Percentiles rank a stretch among this genome's conserved stretches.
Evolutionary conservation across 2,113 vertebrate species (phyloP).

Genomic region (Bubo bubo): DNA sequence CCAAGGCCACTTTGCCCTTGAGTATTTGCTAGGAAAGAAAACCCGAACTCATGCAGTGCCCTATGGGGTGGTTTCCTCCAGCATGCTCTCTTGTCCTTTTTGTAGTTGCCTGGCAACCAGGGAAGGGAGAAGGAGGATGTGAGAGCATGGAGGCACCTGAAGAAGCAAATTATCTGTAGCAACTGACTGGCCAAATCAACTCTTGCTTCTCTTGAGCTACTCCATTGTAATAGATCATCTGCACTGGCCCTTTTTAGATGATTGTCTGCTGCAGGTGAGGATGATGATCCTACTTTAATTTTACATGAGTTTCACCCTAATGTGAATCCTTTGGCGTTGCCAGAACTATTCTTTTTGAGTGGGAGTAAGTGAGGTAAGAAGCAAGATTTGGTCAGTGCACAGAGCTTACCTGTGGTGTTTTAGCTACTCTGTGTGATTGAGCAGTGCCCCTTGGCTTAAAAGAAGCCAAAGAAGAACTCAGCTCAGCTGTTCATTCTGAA

Average conservation of each 20-base stretch:
- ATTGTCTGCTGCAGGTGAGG: neutral
- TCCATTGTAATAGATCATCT: neutral
- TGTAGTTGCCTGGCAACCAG: constrained; percentile 58
- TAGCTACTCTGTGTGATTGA: neutral
- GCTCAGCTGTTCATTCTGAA: neutral
- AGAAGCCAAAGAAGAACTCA: neutral
- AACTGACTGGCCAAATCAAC: neutral
- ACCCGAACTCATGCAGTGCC: neutral
- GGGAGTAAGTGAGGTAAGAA: neutral
- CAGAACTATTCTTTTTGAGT: neutral
- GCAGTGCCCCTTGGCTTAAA: neutral
- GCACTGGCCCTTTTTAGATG: neutral
- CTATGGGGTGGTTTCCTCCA: neutral
- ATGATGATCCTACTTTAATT: neutral
- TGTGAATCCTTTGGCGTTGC: neutral
- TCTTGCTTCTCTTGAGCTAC: neutral
- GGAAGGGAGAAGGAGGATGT: neutral
- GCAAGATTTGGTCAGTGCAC: neutral
- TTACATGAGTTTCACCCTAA: neutral
- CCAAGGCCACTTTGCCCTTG: neutral
- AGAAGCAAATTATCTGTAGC: neutral
- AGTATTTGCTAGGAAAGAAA: neutral
- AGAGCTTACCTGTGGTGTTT: neutral
- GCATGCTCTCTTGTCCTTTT: neutral
- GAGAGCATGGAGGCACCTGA: neutral